Percentiles rank a stretch among this genome's conserved stretches.
Evolutionary conservation across 2,113 vertebrate genomes (phyloP).

Genomic region (chimpanzee (Pan troglodytes)): NHGRI_mPanTro3-v2.1_pri NC_086015.1:79284501-79285000

Average conservation of each 20-base stretch:
- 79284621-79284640: not conserved
- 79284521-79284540: not conserved
- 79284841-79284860: not conserved
- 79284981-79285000: not conserved
- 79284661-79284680: not conserved
- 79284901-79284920: not conserved
- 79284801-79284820: not conserved
- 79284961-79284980: not conserved
- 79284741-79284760: not conserved
- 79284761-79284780: conserved; percentile 14
- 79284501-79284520: not conserved
- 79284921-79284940: not conserved
- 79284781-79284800: not conserved
- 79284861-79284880: not conserved
- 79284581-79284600: not conserved
- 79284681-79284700: not conserved
- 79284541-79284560: not conserved
- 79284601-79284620: not conserved
- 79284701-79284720: not conserved
- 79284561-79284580: not conserved
- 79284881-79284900: not conserved
- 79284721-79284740: not conserved
- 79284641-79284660: conserved; percentile 17
- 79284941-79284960: not conserved
- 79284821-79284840: not conserved